Evolutionary conservation across 2,888 invertebrate genomes (phyloP).

Genomic region (Anoncus sp.): DNA sequence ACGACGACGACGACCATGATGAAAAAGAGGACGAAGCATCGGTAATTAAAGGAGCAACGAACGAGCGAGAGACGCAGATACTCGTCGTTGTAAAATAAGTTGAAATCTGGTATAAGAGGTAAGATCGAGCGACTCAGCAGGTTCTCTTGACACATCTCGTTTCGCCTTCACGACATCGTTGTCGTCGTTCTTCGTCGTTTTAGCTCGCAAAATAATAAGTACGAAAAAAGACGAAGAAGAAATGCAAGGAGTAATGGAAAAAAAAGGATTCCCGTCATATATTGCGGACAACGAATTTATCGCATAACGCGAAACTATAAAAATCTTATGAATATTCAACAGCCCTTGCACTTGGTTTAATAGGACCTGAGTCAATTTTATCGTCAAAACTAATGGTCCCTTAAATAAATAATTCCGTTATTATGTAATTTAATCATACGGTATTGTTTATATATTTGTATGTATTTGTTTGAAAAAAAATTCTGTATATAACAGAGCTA

Average conservation of each 20-base stretch:
- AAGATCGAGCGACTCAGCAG: conserved; percentile 45
- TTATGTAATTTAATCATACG: conserved; percentile 1
- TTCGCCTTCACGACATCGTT: conserved; percentile 20
- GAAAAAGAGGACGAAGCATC: conserved; percentile 35
- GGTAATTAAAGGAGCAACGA: conserved; percentile 57
- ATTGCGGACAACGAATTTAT: conserved; percentile 24
- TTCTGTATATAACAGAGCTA: not conserved
- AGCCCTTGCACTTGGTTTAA: conserved; percentile 5
- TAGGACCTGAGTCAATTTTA: conserved; percentile 20
- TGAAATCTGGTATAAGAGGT: conserved; percentile 40
- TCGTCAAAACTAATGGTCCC: conserved; percentile 10
- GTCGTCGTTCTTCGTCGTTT: conserved; percentile 30
- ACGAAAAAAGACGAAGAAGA: not conserved
- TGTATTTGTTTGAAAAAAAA: not conserved
- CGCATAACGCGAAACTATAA: conserved; percentile 9
- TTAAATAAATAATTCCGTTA: conserved; percentile 19
- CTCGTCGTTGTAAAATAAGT: conserved; percentile 39
- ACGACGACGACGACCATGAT: conserved; percentile 20
- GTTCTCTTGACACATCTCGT: conserved; percentile 46
- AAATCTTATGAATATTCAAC: conserved; percentile 16
- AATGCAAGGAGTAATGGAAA: not conserved
- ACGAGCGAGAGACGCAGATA: conserved; percentile 20
- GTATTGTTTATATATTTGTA: too few species aligned
- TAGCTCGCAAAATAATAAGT: conserved; percentile 9
- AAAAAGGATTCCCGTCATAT: not conserved